Base-by-base conservation (phyloP, 2,888 invertebrate genomes). In the Orthosia incerta region DNA sequence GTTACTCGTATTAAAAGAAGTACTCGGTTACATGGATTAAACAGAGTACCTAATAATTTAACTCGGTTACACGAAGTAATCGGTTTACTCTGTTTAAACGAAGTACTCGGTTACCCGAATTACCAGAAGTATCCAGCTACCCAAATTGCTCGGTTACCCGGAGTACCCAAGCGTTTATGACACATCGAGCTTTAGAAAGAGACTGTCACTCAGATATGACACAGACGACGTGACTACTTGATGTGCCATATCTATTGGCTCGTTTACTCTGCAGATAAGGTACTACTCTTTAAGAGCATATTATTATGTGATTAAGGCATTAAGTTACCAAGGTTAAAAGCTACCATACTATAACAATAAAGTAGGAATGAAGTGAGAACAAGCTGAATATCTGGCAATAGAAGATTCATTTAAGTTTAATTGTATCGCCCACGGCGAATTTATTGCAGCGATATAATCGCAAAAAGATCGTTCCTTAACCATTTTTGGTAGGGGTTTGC, bases 231-330 rank as follows among this genome's bases (percentile, higher is more conserved):
- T 2, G 18, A 59, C 9, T 39, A 39, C 18, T 57, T n/a, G 60
- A 20, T 45, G 59, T 45, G 20, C 3, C 59, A 59, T n/a, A 39
- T 59, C 59, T 59, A 39, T 39, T 23, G n/a, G 11, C 4, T 3
- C 7, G 5, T 20, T 76, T 76, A n/a, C 2, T 59, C 16, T 51
- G n/a, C 46, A 16, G n/a, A 59, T 79, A 51, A 69, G 51, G 70
- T 46, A 23, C 1, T 46, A 23, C 26, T 51, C 69, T 68, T 59
- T 23, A 11, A 51, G 51, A 51, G n/a, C 39, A 39, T 39, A 39
- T 7, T 31, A 26, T 4, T 68, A 15, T 9, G 20, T 15, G 18
- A 55, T n/a, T 69, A 78, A 78, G 70, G 57, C 51, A 46, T 48
- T 31, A n/a, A 11, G 12, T 69, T 59, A 69, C 20, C 4, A 31